phyloP scores from a whole-genome alignment of 1,140 invertebrate species.

The Drosophila aff. region DNA sequence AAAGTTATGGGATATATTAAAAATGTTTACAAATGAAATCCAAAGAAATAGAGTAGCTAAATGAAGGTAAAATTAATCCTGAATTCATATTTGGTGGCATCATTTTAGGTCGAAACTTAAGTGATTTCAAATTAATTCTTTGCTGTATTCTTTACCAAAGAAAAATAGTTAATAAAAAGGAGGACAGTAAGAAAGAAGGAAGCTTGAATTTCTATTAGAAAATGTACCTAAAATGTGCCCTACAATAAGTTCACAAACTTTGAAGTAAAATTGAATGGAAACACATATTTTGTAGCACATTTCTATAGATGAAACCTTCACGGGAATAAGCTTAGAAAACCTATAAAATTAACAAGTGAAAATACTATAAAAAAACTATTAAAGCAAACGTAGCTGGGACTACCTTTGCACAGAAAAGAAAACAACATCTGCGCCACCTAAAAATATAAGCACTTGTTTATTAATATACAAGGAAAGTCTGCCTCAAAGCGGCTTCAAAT shows the following conservation, averaged over 20 bases:
- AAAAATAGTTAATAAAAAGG: too few species aligned
- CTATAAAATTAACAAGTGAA: neutral
- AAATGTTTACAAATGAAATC: neutral
- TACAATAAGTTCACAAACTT: neutral
- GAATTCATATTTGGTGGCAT: too few species aligned
- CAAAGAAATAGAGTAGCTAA: neutral
- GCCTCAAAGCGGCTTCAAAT: neutral
- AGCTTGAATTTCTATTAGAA: too few species aligned
- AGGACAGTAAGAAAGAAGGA: too few species aligned
- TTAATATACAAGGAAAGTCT: neutral
- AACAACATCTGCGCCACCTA: too few species aligned
- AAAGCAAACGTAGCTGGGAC: too few species aligned
- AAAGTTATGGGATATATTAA: neutral
- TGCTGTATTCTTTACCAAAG: too few species aligned
- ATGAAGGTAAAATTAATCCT: too few species aligned
- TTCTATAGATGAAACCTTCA: neutral
- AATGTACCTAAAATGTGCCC: neutral
- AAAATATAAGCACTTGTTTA: slow-evolving; percentile 1
- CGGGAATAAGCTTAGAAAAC: neutral
- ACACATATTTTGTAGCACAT: neutral
- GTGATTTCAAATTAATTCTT: too few species aligned
- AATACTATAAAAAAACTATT: neutral
- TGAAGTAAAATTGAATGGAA: neutral
- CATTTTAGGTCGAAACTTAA: too few species aligned
- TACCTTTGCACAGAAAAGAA: neutral